These are phyloP conservation scores for Danaus melanippus DNA, from an alignment of 1,140 invertebrate species.

Conservation along the genomic window DNA sequence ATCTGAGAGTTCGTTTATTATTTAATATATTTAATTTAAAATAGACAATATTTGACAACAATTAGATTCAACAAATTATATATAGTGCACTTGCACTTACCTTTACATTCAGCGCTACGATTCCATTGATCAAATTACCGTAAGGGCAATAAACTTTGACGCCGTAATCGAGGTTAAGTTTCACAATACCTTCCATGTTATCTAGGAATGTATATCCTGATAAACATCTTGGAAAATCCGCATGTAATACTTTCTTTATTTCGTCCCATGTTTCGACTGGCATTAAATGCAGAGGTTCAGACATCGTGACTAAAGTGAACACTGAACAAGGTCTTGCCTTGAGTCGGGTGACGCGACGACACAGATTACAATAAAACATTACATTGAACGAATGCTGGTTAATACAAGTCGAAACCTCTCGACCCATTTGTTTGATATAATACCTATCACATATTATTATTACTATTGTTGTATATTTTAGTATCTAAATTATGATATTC, in stretches of 20 bases:
- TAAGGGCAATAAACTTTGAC: constrained; percentile 43
- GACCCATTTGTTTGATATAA: background rate
- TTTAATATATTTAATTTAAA: too few relatives aligned
- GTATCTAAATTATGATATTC: too few relatives aligned
- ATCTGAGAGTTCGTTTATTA: too few relatives aligned
- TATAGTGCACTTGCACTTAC: constrained; percentile 9
- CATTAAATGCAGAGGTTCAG: constrained; percentile 29
- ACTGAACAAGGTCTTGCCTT: background rate
- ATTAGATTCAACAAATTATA: too few relatives aligned
- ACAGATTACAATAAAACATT: background rate
- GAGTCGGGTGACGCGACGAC: background rate
- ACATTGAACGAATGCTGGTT: constrained; percentile 1
- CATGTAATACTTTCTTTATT: constrained; percentile 27
- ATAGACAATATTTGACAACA: too few relatives aligned
- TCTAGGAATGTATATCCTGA: constrained; percentile 27
- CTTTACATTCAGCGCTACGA: constrained; percentile 29
- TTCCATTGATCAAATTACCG: constrained; percentile 32
- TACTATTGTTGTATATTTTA: background rate
- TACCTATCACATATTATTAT: constrained; percentile 22
- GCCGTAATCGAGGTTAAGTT: constrained; percentile 28
- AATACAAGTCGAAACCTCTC: background rate
- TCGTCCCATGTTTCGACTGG: constrained; percentile 31
- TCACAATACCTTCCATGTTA: constrained; percentile 21
- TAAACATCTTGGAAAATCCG: constrained; percentile 31
- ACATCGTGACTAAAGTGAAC: constrained; percentile 10